These are phyloP conservation scores for Chionodraco myersi DNA, from an alignment of 2,113 vertebrate species.

Conservation along the genomic window DNA sequence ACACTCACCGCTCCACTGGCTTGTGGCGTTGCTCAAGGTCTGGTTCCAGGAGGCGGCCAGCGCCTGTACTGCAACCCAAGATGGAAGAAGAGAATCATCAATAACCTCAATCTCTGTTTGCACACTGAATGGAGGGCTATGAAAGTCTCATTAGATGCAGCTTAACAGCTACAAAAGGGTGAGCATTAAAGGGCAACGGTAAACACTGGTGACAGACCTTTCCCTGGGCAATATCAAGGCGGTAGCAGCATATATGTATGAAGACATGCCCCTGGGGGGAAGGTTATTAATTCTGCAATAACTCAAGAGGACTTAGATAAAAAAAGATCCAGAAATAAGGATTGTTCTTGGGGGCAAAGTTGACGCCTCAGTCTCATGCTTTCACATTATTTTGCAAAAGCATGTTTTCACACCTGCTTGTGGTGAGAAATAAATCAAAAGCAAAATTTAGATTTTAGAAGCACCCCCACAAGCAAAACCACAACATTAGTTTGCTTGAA, in stretches of 20 bases:
- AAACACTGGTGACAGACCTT: constrained; percentile 69
- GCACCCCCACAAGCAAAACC: neutral
- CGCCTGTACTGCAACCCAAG: constrained; percentile 69
- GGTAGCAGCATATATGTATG: constrained; percentile 60
- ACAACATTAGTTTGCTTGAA: neutral
- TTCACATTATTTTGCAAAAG: constrained; percentile 3
- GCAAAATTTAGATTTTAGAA: neutral
- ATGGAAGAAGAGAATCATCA: constrained; percentile 50
- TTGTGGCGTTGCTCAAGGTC: constrained; percentile 64
- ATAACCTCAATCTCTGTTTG: constrained; percentile 43
- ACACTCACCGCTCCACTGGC: constrained; percentile 68
- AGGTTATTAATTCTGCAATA: constrained; percentile 56
- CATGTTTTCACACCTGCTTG: constrained; percentile 1
- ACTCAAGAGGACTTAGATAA: constrained; percentile 46
- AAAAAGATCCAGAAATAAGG: constrained; percentile 47
- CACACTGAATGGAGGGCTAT: constrained; percentile 10
- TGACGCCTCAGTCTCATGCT: constrained; percentile 1
- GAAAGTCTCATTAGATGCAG: constrained; percentile 60
- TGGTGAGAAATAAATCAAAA: neutral
- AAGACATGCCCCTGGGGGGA: constrained; percentile 57
- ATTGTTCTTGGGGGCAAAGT: constrained; percentile 15
- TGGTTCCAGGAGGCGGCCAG: constrained; percentile 74
- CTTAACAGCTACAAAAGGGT: constrained; percentile 50
- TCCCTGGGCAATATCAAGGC: constrained; percentile 56
- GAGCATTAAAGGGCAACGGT: constrained; percentile 60